Conservation (phyloP, 2,797 vertebrate genomes). For the Gadopsis bispinosus region DNA sequence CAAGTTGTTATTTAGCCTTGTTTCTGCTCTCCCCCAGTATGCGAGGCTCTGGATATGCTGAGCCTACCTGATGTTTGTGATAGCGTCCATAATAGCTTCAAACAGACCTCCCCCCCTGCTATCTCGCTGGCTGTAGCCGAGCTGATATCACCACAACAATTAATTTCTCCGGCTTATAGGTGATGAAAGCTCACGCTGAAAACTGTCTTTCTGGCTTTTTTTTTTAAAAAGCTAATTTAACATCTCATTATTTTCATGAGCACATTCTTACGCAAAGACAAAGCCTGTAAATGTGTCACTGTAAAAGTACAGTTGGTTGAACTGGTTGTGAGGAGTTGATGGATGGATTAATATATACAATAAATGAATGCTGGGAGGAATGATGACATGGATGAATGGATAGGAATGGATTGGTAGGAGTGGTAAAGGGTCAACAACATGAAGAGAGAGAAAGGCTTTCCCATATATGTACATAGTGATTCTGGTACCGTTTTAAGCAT, state of each 20-base stretch:
- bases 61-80: constrained; percentile 82
- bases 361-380: constrained; percentile 16
- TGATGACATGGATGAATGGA: constrained; percentile 13
- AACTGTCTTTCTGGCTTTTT: constrained; percentile 73
- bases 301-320: constrained; percentile 17
- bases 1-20: constrained; percentile 68
- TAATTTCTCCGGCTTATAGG: constrained; percentile 77
- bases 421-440: background rate
- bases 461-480: background rate
- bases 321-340: constrained; percentile 25
- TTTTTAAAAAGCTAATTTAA: constrained; percentile 74
- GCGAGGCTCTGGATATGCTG: constrained; percentile 76
- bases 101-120: constrained; percentile 68
- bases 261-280: constrained; percentile 56
- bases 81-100: constrained; percentile 81
- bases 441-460: background rate
- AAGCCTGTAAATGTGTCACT: constrained; percentile 31
- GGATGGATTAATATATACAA: constrained; percentile 16
- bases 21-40: constrained; percentile 46
- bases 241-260: constrained; percentile 72
- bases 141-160: constrained; percentile 83
- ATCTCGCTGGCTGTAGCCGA: constrained; percentile 77
- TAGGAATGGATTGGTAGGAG: constrained; percentile 9
- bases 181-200: constrained; percentile 79
- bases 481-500: background rate